A percentile compares a stretch with the other conserved stretches of the same genome.
Conservation (phyloP, 2,888 invertebrate species). For the Ligdia adustata region DNA sequence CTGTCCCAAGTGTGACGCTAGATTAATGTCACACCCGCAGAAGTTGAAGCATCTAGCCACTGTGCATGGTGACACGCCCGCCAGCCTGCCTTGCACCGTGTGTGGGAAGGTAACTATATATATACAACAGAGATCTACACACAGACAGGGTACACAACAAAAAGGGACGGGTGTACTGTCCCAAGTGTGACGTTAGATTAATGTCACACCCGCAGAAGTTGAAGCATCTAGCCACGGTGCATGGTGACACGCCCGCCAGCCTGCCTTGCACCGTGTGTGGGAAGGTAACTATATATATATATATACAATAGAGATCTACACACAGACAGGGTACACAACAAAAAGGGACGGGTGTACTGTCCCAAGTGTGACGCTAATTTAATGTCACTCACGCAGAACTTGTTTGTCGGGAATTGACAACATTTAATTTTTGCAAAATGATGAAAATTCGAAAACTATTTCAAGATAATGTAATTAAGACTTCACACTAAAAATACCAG, state of each 20-base stretch:
- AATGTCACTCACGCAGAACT: slow-evolving; percentile 73
- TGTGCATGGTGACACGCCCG: slow-evolving; percentile 69
- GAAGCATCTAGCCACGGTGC: slow-evolving; percentile 71
- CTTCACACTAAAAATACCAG: too few species aligned
- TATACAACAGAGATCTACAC: slow-evolving; percentile 44
- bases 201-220: slow-evolving; percentile 75
- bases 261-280: slow-evolving; percentile 68
- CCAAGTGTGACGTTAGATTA: slow-evolving; percentile 68
- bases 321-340: slow-evolving; percentile 43
- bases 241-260: slow-evolving; percentile 65
- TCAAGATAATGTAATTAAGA: too few species aligned
- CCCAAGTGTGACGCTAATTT: slow-evolving; percentile 71
- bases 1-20: slow-evolving; percentile 72
- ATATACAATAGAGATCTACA: slow-evolving; percentile 44
- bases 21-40: slow-evolving; percentile 72
- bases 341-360: slow-evolving; percentile 68
- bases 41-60: slow-evolving; percentile 73
- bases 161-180: slow-evolving; percentile 68
- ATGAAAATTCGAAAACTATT: too few species aligned
- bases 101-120: slow-evolving; percentile 63
- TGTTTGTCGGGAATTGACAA: too few species aligned
- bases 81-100: slow-evolving; percentile 61
- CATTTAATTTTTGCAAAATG: too few species aligned
- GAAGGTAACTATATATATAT: slow-evolving; percentile 44
- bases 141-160: slow-evolving; percentile 45